A percentile compares a stretch with the other conserved stretches of the same genome.
These are phyloP conservation scores for Cinclus mexicanus DNA, from an alignment of 2,113 vertebrate species.

Conservation along the genomic window DNA sequence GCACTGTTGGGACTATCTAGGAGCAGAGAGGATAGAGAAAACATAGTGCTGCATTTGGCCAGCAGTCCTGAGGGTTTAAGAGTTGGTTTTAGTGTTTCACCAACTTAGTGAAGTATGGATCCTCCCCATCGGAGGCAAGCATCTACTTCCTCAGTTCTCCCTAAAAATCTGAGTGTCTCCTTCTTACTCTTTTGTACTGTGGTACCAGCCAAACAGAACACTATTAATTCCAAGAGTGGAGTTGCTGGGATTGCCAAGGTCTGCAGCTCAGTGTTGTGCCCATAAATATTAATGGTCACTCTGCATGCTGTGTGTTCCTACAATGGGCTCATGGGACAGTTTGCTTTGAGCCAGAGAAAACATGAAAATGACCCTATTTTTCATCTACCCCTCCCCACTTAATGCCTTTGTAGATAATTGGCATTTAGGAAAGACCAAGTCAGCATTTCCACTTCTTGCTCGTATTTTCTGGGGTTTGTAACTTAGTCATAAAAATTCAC, in stretches of 20 bases:
- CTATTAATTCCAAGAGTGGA: constrained; percentile 11
- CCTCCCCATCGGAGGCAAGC: not conserved
- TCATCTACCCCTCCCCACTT: not conserved
- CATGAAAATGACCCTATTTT: constrained; percentile 51
- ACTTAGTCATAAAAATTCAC: constrained; percentile 64
- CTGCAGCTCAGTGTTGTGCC: not conserved
- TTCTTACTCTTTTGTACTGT: not conserved
- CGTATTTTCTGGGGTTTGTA: constrained; percentile 49
- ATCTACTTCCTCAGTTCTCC: not conserved
- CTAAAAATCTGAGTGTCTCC: not conserved
- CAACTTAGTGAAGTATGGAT: not conserved
- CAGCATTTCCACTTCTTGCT: constrained; percentile 47
- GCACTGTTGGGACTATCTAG: not conserved
- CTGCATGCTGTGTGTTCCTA: not conserved
- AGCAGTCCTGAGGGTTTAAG: not conserved
- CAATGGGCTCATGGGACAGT: constrained; percentile 11
- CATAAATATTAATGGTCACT: constrained; percentile 61
- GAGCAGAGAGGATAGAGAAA: not conserved
- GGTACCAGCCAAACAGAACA: not conserved
- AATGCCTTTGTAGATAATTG: constrained; percentile 60
- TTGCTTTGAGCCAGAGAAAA: constrained; percentile 54
- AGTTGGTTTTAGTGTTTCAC: not conserved
- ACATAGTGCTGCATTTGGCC: not conserved
- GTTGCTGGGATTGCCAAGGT: constrained; percentile 40
- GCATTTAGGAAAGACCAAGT: constrained; percentile 55